Evolutionary conservation across 2,888 invertebrate species (phyloP), one percentile per base, ranked within the genome.

Genomic region (Thelaira solivaga): DNA sequence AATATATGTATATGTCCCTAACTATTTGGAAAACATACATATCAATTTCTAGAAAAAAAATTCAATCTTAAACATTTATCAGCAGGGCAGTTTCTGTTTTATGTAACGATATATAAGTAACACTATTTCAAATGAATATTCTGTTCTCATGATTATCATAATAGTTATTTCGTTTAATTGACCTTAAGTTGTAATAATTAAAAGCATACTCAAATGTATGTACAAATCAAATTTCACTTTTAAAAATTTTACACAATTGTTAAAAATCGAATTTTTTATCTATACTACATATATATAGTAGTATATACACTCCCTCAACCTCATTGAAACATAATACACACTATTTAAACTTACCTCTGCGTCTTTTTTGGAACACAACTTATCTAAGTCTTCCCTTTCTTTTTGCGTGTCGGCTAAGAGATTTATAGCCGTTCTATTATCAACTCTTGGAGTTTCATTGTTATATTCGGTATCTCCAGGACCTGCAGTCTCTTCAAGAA

Each of bases 401-500:
- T 83, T 81, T 76, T 88, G 85, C 18, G 89, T 85, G 45, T 84
- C 85, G 13, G 83, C 84, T 24, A 88, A 80, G 34, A 89, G 84
- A 13, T 85, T 82, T 3, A 84, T 55, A 0, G 83, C 82, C 11
- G 84, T 82, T 36, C 74, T 83, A n/a, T 81, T 53, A 36, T 81
- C 82, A 0, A 78, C 29, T 64, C 81, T 80, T 24, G 61, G 61
- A 39, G 78, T 29, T 24, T 65, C 13, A 13, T 82, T 81, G 18
- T 82, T 81, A 73, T 85, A 83, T 34, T 86, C 84, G 22, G 80
- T 83, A 80, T 86, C 82, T 76, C 86, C 84, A 80, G 88, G 84
- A 90, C 90, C 86, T 91, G 91, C 84, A 92, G 93, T 84, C 91
- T 96, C 96, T 81, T 94, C 93, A 86, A 97, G 91, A 83, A 97